Percentiles rank a stretch among this genome's conserved stretches.
Conservation (phyloP, 2,797 vertebrate genomes). For the Botia kubotai region DNA sequence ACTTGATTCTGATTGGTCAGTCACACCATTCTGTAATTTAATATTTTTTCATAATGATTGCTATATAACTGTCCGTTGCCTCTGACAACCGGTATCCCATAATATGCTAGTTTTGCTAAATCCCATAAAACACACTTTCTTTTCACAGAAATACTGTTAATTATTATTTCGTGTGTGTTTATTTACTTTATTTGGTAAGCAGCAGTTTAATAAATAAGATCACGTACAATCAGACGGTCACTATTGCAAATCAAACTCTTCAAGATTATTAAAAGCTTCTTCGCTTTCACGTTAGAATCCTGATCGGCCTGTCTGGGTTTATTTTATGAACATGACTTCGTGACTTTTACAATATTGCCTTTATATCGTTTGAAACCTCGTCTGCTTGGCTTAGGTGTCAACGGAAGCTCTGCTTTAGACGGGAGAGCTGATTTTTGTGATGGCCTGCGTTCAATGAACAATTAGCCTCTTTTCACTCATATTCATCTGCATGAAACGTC, state of each 20-base stretch:
- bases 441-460: background rate
- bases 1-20: background rate
- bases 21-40: too few species aligned
- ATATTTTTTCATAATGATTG: background rate
- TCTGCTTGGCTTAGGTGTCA: background rate
- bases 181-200: background rate
- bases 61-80: background rate
- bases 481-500: constrained; percentile 3
- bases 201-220: background rate
- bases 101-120: background rate
- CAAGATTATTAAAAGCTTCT: background rate
- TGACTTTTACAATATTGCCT: too few species aligned
- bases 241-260: background rate
- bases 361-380: background rate
- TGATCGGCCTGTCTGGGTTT: too few species aligned
- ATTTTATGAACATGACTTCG: too few species aligned
- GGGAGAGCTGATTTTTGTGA: background rate
- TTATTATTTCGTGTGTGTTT: background rate
- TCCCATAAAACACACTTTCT: background rate
- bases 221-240: background rate
- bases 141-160: background rate
- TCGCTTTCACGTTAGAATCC: background rate
- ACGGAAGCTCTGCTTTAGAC: background rate
- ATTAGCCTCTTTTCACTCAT: constrained; percentile 5
- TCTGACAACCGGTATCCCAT: background rate